These are phyloP conservation scores for Listrodromus nycthemerus DNA, from an alignment of 2,888 invertebrate species.

Conservation along the genomic window DNA sequence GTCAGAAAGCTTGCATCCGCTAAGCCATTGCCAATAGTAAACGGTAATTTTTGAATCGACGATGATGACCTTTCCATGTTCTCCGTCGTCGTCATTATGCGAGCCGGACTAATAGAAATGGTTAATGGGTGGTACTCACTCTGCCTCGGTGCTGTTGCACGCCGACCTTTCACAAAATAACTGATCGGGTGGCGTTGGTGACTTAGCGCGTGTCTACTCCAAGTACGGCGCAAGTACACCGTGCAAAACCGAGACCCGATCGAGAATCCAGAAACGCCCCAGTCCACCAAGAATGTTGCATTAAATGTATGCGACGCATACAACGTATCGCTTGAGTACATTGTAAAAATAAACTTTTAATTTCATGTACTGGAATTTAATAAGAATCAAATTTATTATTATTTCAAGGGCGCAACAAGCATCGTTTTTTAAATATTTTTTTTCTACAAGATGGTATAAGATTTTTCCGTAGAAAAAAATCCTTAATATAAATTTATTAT, in stretches of 20 bases:
- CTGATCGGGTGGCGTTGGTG: constrained; percentile 74
- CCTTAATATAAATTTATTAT: too few relatives aligned
- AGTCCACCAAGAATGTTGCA: constrained; percentile 71
- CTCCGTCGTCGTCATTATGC: constrained; percentile 68
- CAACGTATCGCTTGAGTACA: background rate
- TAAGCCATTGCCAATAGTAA: constrained; percentile 18
- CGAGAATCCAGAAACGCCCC: constrained; percentile 68
- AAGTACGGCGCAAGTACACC: background rate
- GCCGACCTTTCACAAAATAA: constrained; percentile 80
- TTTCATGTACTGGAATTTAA: too few relatives aligned
- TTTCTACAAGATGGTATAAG: too few relatives aligned
- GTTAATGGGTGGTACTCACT: constrained; percentile 70
- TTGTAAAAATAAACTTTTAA: too few relatives aligned
- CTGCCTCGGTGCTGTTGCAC: constrained; percentile 68
- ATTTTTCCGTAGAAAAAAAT: too few relatives aligned
- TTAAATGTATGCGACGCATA: constrained; percentile 9
- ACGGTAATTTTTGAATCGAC: constrained; percentile 38
- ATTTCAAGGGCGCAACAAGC: too few relatives aligned
- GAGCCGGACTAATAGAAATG: constrained; percentile 75
- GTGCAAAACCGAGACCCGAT: constrained; percentile 6
- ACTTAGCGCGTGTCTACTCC: constrained; percentile 11
- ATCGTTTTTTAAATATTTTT: too few relatives aligned
- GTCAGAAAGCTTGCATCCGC: background rate
- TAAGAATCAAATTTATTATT: too few relatives aligned
- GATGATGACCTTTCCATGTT: constrained; percentile 67